Evolutionary conservation across 2,888 invertebrate genomes (phyloP).

Genomic region (Sminthurides aquaticus): DNA sequence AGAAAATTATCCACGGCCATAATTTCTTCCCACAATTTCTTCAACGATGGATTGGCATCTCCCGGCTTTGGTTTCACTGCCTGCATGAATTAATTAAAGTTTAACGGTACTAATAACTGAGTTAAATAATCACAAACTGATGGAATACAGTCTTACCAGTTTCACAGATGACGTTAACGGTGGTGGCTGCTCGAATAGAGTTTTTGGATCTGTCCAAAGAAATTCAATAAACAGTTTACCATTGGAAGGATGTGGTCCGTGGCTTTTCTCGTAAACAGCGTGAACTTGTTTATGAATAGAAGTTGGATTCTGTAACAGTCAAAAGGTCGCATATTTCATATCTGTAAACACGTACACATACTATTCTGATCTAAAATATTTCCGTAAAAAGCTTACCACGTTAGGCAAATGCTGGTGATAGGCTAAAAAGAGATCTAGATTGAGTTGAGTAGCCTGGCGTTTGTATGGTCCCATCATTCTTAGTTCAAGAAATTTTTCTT

Average conservation of each 20-base stretch:
- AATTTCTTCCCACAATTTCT: slow-evolving; percentile 36
- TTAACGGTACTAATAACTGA: background rate
- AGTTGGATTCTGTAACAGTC: slow-evolving; percentile 14
- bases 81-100: slow-evolving; percentile 16
- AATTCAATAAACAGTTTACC: slow-evolving; percentile 39
- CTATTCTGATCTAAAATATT: too few species aligned
- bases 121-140: background rate
- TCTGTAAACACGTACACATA: too few species aligned
- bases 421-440: slow-evolving; percentile 26
- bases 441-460: slow-evolving; percentile 24
- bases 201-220: slow-evolving; percentile 32
- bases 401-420: slow-evolving; percentile 30
- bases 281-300: slow-evolving; percentile 30
- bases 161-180: slow-evolving; percentile 27
- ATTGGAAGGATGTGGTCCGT: slow-evolving; percentile 33
- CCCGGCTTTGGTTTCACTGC: slow-evolving; percentile 34
- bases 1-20: slow-evolving; percentile 26
- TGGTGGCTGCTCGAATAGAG: slow-evolving; percentile 33
- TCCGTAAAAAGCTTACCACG: slow-evolving; percentile 31
- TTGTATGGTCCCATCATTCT: slow-evolving; percentile 34
- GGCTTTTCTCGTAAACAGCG: slow-evolving; percentile 40
- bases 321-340: too few species aligned
- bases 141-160: slow-evolving; percentile 20
- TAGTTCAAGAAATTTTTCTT: slow-evolving; percentile 26
- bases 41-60: slow-evolving; percentile 37